Evolutionary conservation across 2,113 vertebrate genomes (phyloP), one percentile per base, ranked within the genome.

Genomic region (Mormoops blainvillei): DNA sequence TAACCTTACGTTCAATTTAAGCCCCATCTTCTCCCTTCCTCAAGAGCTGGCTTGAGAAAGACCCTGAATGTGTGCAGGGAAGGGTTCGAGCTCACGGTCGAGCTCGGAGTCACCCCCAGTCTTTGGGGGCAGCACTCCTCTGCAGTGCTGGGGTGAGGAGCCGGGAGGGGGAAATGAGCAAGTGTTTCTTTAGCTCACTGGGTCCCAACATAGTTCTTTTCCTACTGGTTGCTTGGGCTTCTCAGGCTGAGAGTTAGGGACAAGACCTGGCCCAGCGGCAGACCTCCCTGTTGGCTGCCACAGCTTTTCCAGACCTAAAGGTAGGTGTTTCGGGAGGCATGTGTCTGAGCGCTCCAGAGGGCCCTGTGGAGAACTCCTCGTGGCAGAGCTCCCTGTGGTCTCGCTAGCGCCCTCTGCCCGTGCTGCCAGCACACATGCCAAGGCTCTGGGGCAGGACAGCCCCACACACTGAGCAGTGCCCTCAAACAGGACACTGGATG

Each of bases 341-440:
- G 15, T 28, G 14, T 86, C 56, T 63, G 26, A 50, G 50, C 58
- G 28, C 22, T 45, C 38, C 38, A 33, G 3, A 13, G 2, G n/a
- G 43, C 41, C 78, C 78, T 84, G 28, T 0, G 2, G 41, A 8
- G 4, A 20, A 8, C 22, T 82, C 13, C 26, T 28, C 1, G 8
- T 5, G n/a, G 48, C 16, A 14, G 5, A 61, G 36, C 2, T 61
- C 68, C 48, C 67, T 77, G 11, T 14, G 41, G 33, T 31, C 45
- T 18, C 33, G 86, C 19, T 41, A 7, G 48, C 16, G 15, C 6
- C 73, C 71, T 24, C 22, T 0, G 7, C n/a, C 41, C 0, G 0
- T 5, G 43, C 24, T 33, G 15, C 8, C 74, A 67, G 38, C 31
- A 63, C 5, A 38, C 7, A 18, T 10, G 33, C 33, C 24, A n/a